Conservation (phyloP, 2,888 invertebrate genomes). For the Aphidius colemani region DNA sequence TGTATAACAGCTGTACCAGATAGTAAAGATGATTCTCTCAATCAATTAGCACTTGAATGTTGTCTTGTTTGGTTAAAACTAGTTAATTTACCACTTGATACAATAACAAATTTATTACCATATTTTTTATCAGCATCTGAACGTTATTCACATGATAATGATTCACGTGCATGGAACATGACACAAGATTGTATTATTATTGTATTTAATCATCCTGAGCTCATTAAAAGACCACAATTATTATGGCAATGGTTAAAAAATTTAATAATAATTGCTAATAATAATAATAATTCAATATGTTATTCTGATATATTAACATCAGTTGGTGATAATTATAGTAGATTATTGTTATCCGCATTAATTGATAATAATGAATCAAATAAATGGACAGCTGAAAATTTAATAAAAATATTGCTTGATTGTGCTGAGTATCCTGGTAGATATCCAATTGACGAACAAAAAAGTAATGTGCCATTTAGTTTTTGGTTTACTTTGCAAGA, state of each 20-base stretch:
- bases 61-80: slow-evolving; percentile 51
- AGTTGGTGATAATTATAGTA: slow-evolving; percentile 64
- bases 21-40: slow-evolving; percentile 40
- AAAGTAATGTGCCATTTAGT: slow-evolving; percentile 83
- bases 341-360: slow-evolving; percentile 63
- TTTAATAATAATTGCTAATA: slow-evolving; percentile 46
- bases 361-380: slow-evolving; percentile 62
- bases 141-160: slow-evolving; percentile 45
- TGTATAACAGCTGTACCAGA: slow-evolving; percentile 40
- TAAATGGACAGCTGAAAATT: slow-evolving; percentile 64
- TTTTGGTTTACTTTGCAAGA: slow-evolving; percentile 94
- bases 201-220: slow-evolving; percentile 45
- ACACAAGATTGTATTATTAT: slow-evolving; percentile 51
- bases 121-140: slow-evolving; percentile 49
- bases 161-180: slow-evolving; percentile 46
- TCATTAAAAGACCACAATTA: slow-evolving; percentile 43
- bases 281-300: slow-evolving; percentile 38
- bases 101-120: slow-evolving; percentile 48
- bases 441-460: slow-evolving; percentile 86
- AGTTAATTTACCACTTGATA: slow-evolving; percentile 47
- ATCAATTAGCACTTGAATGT: slow-evolving; percentile 49
- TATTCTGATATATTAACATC: slow-evolving; percentile 53
- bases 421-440: slow-evolving; percentile 82
- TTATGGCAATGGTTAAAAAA: slow-evolving; percentile 53
- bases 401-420: slow-evolving; percentile 76